Conservation (phyloP, 2,797 vertebrate genomes). For the Labroides dimidiatus region DNA sequence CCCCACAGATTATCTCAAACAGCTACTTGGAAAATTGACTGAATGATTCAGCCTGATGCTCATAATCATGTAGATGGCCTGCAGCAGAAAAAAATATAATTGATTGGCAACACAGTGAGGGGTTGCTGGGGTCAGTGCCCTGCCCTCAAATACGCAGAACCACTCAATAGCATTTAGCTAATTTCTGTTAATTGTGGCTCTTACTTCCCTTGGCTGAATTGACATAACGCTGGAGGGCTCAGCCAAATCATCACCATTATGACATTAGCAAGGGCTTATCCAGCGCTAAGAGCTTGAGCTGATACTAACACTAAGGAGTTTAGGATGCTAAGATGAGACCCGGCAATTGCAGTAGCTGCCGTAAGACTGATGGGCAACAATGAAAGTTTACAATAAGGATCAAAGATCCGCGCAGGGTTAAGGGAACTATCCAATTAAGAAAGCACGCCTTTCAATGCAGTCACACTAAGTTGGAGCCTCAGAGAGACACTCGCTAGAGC, state of each 20-base stretch:
- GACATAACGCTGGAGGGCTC: slow-evolving; percentile 80
- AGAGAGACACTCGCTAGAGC: slow-evolving; percentile 61
- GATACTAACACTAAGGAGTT: slow-evolving; percentile 86
- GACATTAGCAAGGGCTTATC: slow-evolving; percentile 86
- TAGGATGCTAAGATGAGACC: slow-evolving; percentile 84
- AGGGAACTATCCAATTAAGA: slow-evolving; percentile 82
- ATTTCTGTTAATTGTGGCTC: slow-evolving; percentile 83
- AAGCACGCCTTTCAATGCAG: slow-evolving; percentile 65
- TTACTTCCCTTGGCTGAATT: slow-evolving; percentile 77
- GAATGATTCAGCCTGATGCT: slow-evolving; percentile 38
- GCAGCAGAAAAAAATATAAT: slow-evolving; percentile 55
- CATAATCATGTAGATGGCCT: slow-evolving; percentile 35
- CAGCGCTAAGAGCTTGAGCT: slow-evolving; percentile 84
- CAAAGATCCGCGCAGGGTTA: slow-evolving; percentile 78
- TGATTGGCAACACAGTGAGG: slow-evolving; percentile 59
- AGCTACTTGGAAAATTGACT: slow-evolving; percentile 43
- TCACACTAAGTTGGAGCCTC: slow-evolving; percentile 61
- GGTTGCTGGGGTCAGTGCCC: slow-evolving; percentile 63
- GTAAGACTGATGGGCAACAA: slow-evolving; percentile 82
- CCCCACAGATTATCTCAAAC: slow-evolving; percentile 32
- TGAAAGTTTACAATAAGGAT: slow-evolving; percentile 83
- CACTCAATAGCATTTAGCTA: slow-evolving; percentile 76
- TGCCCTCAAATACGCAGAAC: slow-evolving; percentile 60
- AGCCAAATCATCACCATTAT: slow-evolving; percentile 85
- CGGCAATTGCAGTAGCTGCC: slow-evolving; percentile 75